Conservation (phyloP, 2,113 vertebrate genomes). For the Megalops atlanticus region DNA sequence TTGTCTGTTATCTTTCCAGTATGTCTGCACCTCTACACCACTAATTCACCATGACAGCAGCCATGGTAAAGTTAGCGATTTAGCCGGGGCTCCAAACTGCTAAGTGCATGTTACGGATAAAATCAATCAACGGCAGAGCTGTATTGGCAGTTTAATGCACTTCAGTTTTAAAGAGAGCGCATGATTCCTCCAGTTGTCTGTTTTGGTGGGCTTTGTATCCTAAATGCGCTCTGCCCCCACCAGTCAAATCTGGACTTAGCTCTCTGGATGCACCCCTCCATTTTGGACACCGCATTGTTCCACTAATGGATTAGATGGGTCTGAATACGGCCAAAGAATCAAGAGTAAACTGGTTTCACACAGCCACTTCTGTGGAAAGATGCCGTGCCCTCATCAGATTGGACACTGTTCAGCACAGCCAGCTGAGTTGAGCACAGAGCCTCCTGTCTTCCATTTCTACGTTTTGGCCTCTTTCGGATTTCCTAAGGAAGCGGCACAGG, state of each 20-base stretch:
- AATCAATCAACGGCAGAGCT: constrained; percentile 1
- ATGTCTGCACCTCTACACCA: background rate
- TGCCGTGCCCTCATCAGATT: background rate
- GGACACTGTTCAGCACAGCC: background rate
- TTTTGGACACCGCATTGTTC: background rate
- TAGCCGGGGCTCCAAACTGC: background rate
- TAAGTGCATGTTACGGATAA: background rate
- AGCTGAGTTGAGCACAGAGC: too few species aligned
- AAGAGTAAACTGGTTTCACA: background rate
- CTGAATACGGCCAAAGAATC: background rate
- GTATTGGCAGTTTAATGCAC: constrained; percentile 1
- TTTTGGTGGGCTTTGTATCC: background rate
- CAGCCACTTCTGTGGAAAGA: too few species aligned
- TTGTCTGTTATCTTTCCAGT: background rate
- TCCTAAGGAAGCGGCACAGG: background rate
- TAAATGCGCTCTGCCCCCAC: background rate
- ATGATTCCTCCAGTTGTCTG: too few species aligned
- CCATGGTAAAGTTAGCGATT: background rate
- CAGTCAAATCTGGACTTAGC: background rate
- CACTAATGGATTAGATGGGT: background rate
- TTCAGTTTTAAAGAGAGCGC: background rate
- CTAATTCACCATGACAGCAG: background rate
- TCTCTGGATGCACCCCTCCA: background rate
- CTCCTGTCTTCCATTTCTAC: background rate
- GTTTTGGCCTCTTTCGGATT: background rate